Percentiles rank a stretch among this genome's conserved stretches.
Evolutionary conservation across 2,888 invertebrate species (phyloP).

Genomic region (Tiliacea citrago): DNA sequence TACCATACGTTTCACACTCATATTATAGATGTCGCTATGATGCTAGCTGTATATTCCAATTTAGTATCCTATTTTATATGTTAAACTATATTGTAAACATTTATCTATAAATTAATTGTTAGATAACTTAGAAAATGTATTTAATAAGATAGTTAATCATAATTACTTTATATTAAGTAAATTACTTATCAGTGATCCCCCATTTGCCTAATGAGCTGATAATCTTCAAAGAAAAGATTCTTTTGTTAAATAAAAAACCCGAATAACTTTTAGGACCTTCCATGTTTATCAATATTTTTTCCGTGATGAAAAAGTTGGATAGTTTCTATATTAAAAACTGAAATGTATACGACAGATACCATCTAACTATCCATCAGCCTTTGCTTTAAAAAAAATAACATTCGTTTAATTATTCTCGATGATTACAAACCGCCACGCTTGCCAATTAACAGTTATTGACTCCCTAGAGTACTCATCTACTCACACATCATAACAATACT

Average conservation of each 20-base stretch:
- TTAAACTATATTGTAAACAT: neutral
- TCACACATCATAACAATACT: slow-evolving; percentile 73
- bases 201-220: slow-evolving; percentile 15
- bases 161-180: neutral
- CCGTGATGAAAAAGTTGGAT: neutral
- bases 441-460: slow-evolving; percentile 76
- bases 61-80: neutral
- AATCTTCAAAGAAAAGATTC: neutral
- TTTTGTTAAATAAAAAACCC: neutral
- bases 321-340: neutral
- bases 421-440: slow-evolving; percentile 65
- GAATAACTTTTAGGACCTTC: neutral
- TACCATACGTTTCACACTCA: neutral
- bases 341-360: neutral
- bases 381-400: neutral
- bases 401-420: slow-evolving; percentile 14
- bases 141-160: neutral
- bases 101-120: neutral
- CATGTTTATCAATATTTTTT: neutral
- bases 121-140: neutral
- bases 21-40: slow-evolving; percentile 70
- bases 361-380: neutral
- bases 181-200: neutral
- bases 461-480: slow-evolving; percentile 76
- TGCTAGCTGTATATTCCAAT: slow-evolving; percentile 12